Percentiles rank a stretch among this genome's conserved stretches.
phyloP scores from a whole-genome alignment of 2,888 invertebrate species.

The Plemyria rubiginata region DNA sequence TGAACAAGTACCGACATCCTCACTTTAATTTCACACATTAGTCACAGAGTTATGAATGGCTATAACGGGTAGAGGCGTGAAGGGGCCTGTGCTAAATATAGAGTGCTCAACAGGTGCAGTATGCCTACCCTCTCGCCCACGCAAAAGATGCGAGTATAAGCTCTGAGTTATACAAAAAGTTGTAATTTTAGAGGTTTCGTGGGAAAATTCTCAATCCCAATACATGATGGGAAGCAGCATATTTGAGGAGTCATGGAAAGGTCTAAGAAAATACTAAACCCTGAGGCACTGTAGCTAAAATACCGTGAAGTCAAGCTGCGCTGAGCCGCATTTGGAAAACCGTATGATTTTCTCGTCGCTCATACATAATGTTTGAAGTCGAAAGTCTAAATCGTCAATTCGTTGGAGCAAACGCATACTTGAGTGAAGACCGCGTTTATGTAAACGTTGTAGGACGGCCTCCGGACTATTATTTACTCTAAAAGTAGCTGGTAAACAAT shows the following conservation, averaged over 20 bases:
- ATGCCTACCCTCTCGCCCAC: slow-evolving; percentile 60
- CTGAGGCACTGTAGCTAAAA: too few species aligned
- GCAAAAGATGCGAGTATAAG: slow-evolving; percentile 38
- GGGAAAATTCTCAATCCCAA: neutral
- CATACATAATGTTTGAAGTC: neutral
- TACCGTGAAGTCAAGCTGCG: too few species aligned
- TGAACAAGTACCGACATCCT: slow-evolving; percentile 29
- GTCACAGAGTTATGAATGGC: slow-evolving; percentile 78
- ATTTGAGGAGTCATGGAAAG: too few species aligned
- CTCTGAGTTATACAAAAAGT: neutral
- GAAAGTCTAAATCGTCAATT: neutral
- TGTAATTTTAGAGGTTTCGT: neutral
- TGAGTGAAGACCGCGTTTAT: neutral
- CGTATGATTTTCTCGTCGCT: too few species aligned
- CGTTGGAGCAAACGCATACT: neutral
- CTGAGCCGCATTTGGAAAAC: too few species aligned
- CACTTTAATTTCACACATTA: slow-evolving; percentile 71
- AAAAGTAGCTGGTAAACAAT: neutral
- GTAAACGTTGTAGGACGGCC: too few species aligned
- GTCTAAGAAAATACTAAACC: too few species aligned
- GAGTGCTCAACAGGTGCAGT: slow-evolving; percentile 76
- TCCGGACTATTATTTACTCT: neutral
- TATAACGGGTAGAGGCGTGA: slow-evolving; percentile 50
- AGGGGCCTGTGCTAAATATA: slow-evolving; percentile 69
- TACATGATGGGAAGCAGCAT: too few species aligned